phyloP scores from a whole-genome alignment of 2,797 vertebrate species.

The Picus viridis region DNA sequence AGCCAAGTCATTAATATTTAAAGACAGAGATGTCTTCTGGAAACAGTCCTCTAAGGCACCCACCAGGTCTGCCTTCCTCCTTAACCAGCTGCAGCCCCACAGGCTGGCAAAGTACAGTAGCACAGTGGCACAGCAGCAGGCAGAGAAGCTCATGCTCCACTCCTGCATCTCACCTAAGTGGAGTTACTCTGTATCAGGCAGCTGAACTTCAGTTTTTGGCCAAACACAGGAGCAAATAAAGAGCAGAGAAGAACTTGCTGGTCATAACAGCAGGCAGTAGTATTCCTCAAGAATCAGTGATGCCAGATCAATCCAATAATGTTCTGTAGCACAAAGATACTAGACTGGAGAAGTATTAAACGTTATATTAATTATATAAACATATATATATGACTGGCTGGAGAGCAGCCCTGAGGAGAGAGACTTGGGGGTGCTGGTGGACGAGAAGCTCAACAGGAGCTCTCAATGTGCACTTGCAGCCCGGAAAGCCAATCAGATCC shows the following conservation, averaged over 20 bases:
- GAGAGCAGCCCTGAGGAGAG: no score
- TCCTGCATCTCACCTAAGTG: neutral
- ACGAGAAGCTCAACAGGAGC: no score
- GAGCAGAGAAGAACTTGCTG: neutral
- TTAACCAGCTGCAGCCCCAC: neutral
- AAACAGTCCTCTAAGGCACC: neutral
- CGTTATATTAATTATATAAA: no score
- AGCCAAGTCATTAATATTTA: neutral
- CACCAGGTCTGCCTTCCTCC: neutral
- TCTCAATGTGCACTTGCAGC: no score
- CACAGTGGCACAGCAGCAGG: fast-evolving
- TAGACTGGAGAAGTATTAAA: neutral
- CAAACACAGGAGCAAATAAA: neutral
- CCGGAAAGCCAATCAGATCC: no score
- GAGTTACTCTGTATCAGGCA: neutral
- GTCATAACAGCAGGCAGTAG: neutral
- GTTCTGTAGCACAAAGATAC: neutral
- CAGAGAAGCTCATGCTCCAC: fast-evolving
- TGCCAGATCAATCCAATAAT: neutral
- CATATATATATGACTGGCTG: no score
- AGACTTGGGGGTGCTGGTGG: no score
- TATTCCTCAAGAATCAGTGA: neutral
- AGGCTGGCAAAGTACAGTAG: neutral
- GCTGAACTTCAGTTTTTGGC: neutral
- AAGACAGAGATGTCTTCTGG: neutral